phyloP scores from a whole-genome alignment of 2,797 vertebrate genomes.

The Manis javanica region DNA sequence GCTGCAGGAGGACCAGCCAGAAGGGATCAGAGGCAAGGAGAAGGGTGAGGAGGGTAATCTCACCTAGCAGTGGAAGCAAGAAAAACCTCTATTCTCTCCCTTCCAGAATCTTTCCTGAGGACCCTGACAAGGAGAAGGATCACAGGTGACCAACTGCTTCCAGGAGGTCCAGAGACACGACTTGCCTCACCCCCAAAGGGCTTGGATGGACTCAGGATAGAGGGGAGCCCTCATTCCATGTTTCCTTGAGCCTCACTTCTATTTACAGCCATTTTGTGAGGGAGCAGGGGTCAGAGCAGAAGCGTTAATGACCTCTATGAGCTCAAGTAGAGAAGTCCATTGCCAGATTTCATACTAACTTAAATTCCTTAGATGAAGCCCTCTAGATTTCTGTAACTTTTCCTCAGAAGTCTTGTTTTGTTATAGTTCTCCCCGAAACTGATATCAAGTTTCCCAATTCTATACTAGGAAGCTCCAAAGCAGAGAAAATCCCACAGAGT shows the following conservation, averaged over 20 bases:
- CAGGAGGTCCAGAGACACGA: neutral
- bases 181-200: neutral
- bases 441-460: neutral
- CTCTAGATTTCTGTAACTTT: neutral
- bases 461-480: slow-evolving; percentile 13
- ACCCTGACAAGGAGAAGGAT: neutral
- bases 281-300: neutral
- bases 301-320: neutral
- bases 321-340: neutral
- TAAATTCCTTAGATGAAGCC: neutral
- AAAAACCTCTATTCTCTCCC: neutral
- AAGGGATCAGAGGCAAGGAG: neutral
- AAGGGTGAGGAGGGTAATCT: neutral
- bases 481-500: neutral
- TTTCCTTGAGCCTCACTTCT: neutral
- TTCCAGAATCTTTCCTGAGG: neutral
- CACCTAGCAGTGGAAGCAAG: neutral
- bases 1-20: neutral
- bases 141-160: neutral
- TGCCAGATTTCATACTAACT: neutral
- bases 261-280: neutral
- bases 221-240: neutral
- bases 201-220: neutral
- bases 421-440: neutral
- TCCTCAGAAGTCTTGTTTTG: neutral